Evolutionary conservation across 2,888 invertebrate genomes (phyloP).

Genomic region (Notodonta dromedarius): DNA sequence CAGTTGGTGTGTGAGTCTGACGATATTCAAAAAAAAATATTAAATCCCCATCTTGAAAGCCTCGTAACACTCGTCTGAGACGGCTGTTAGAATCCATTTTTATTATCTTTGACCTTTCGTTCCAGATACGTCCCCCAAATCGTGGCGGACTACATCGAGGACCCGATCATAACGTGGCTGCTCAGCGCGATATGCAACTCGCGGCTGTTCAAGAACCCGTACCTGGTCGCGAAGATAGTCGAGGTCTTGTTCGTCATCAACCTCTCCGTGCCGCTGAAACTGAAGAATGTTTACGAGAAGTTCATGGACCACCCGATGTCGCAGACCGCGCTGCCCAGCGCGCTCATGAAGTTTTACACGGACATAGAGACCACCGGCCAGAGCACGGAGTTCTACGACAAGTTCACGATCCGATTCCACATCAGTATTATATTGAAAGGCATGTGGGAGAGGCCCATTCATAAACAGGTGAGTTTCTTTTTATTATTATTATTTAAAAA

Average conservation of each 20-base stretch:
- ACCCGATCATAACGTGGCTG: slow-evolving; percentile 94
- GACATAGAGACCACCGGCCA: slow-evolving; percentile 99
- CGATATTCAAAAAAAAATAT: too few relatives aligned
- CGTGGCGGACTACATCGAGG: slow-evolving; percentile 90
- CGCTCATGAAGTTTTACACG: slow-evolving; percentile 99
- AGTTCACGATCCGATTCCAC: slow-evolving; percentile 99
- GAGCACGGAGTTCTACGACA: slow-evolving; percentile 99
- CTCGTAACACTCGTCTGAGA: too few relatives aligned
- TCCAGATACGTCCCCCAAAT: slow-evolving; percentile 89
- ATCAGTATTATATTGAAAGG: slow-evolving; percentile 98
- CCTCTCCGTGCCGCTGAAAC: slow-evolving; percentile 84
- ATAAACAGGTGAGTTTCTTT: slow-evolving; percentile 79
- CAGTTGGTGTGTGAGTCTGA: too few relatives aligned
- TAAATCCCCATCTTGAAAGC: too few relatives aligned
- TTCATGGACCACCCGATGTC: slow-evolving; percentile 93
- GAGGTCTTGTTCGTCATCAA: slow-evolving; percentile 94
- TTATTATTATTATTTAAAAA: too few relatives aligned
- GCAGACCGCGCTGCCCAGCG: slow-evolving; percentile 92
- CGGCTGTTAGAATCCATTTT: too few relatives aligned
- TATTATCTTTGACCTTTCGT: not conserved
- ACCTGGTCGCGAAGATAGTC: slow-evolving; percentile 97
- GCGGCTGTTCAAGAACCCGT: slow-evolving; percentile 97
- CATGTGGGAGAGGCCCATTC: slow-evolving; percentile 97
- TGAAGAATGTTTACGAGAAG: slow-evolving; percentile 86
- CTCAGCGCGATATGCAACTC: slow-evolving; percentile 95